phyloP scores from a whole-genome alignment of 1,140 invertebrate species.

The Drosophila bocki region DNA sequence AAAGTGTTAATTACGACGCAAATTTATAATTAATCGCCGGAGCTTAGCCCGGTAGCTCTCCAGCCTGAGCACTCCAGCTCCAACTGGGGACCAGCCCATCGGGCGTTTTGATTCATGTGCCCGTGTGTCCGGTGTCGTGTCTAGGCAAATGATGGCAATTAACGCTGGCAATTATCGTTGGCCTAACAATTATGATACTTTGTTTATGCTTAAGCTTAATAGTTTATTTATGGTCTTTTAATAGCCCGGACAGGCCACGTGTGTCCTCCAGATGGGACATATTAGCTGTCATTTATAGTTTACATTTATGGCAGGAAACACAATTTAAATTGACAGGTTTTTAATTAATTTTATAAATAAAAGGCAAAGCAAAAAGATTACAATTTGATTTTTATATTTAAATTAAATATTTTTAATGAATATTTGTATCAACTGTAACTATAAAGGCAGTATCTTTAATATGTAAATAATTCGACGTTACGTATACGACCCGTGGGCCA shows the following conservation, averaged over 20 bases:
- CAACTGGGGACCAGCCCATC: conserved; percentile 29
- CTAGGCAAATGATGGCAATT: conserved; percentile 77
- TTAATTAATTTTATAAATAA: background rate
- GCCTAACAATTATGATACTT: conserved; percentile 77
- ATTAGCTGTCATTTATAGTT: background rate
- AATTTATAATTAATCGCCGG: conserved; percentile 80
- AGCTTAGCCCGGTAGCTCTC: conserved; percentile 43
- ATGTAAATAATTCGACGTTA: too few relatives aligned
- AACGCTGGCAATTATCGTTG: conserved; percentile 73
- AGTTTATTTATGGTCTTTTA: conserved; percentile 77
- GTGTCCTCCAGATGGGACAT: conserved; percentile 2
- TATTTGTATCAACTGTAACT: background rate
- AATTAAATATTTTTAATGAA: background rate
- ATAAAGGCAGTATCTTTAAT: too few relatives aligned
- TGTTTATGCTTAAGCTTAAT: conserved; percentile 75
- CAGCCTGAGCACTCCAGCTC: conserved; percentile 4
- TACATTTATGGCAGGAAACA: background rate
- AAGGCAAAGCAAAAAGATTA: background rate
- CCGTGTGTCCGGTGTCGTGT: conserved; percentile 57
- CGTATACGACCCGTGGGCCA: background rate
- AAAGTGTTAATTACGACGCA: conserved; percentile 82
- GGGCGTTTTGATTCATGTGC: conserved; percentile 66
- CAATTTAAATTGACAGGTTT: background rate
- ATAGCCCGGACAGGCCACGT: conserved; percentile 33
- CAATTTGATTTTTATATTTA: background rate